These are phyloP conservation scores for Phalacrocorax carbo DNA, from an alignment of 2,113 vertebrate genomes.

Conservation along the genomic window DNA sequence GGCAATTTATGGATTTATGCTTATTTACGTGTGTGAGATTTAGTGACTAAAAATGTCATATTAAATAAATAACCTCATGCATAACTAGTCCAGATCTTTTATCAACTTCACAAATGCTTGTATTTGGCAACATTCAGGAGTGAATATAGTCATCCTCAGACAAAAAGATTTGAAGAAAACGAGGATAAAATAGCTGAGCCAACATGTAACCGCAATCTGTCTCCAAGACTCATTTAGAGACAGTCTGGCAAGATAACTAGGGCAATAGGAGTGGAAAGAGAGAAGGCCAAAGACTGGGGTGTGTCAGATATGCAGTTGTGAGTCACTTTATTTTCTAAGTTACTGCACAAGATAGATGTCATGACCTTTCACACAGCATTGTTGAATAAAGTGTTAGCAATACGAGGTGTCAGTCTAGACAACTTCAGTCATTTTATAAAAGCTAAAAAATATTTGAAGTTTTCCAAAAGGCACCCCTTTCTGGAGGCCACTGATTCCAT, in stretches of 20 bases:
- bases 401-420: background rate
- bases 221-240: background rate
- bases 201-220: background rate
- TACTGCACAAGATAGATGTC: background rate
- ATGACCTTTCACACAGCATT: background rate
- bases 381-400: background rate
- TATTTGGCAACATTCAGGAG: background rate
- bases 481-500: background rate
- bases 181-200: conserved; percentile 9
- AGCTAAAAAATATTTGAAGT: background rate
- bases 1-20: background rate
- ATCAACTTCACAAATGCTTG: background rate
- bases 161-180: conserved; percentile 4
- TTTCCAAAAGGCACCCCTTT: background rate
- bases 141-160: background rate
- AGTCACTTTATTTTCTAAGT: conserved; percentile 10
- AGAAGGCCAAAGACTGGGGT: background rate
- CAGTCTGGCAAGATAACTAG: conserved; percentile 29
- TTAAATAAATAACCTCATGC: background rate
- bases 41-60: background rate
- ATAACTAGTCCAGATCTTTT: background rate
- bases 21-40: background rate
- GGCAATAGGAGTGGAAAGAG: background rate
- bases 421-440: background rate
- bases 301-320: background rate